Evolutionary conservation across 2,888 invertebrate genomes (phyloP).

Genomic region (Anagyrus pseudococci): DNA sequence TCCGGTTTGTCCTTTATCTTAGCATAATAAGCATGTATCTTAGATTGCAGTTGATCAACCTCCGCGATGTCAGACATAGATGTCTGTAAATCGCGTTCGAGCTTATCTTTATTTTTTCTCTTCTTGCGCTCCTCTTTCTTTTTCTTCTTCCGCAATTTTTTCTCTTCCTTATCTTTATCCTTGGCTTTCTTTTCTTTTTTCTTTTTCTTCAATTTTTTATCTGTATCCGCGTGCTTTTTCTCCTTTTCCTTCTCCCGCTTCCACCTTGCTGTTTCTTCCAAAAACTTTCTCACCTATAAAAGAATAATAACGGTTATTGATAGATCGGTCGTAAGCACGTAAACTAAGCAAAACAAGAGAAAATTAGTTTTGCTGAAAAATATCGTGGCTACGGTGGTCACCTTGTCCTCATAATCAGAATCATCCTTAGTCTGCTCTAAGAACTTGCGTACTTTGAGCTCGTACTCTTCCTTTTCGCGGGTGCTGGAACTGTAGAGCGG

Average conservation of each 20-base stretch:
- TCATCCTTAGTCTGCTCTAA: constrained; percentile 82
- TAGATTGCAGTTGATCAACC: constrained; percentile 79
- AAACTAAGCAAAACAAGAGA: neutral
- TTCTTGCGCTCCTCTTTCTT: constrained; percentile 71
- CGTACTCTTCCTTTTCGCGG: constrained; percentile 65
- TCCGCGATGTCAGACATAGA: constrained; percentile 78
- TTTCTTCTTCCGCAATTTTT: constrained; percentile 66
- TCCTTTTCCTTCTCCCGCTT: constrained; percentile 77
- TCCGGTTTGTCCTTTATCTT: constrained; percentile 70
- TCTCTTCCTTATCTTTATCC: constrained; percentile 71
- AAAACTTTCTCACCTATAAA: constrained; percentile 76
- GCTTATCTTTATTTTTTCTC: constrained; percentile 63
- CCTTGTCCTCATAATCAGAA: constrained; percentile 83
- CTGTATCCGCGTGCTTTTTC: constrained; percentile 74
- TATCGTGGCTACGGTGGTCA: constrained; percentile 31
- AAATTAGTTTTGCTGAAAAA: neutral
- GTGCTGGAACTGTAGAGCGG: constrained; percentile 58
- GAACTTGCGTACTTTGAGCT: constrained; percentile 75
- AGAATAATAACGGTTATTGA: too few species aligned
- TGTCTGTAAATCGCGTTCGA: constrained; percentile 71
- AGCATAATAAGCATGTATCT: constrained; percentile 79
- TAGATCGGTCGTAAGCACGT: too few species aligned
- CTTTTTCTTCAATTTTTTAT: constrained; percentile 73
- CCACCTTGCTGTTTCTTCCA: constrained; percentile 83
- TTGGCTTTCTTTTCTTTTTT: constrained; percentile 78